Conservation (phyloP, 2,888 invertebrate species). For the Campoletis raptor region DNA sequence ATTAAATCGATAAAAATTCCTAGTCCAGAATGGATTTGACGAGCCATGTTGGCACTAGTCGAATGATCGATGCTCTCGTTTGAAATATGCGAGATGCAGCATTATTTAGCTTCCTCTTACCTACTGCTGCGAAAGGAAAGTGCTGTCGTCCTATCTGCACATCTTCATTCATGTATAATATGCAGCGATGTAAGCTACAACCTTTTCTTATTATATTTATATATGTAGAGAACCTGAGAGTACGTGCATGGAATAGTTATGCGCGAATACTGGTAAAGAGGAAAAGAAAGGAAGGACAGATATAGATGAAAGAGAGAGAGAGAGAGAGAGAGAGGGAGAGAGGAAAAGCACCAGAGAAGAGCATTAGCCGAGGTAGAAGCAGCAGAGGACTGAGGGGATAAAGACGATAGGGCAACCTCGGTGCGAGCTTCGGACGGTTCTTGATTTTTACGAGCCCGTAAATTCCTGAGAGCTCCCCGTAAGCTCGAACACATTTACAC, state of each 20-base stretch:
- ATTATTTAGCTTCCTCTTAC: constrained; percentile 46
- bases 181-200: constrained; percentile 30
- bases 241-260: constrained; percentile 65
- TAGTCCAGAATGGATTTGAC: not conserved
- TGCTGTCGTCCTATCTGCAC: constrained; percentile 60
- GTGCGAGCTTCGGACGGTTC: constrained; percentile 81
- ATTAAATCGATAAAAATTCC: not conserved
- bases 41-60: not conserved
- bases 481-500: constrained; percentile 59
- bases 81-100: constrained; percentile 21
- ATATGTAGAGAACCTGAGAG: constrained; percentile 36
- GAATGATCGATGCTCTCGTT: not conserved
- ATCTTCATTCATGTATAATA: constrained; percentile 55
- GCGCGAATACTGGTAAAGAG: constrained; percentile 41
- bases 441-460: constrained; percentile 85
- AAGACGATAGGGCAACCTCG: constrained; percentile 78
- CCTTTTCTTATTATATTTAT: constrained; percentile 29
- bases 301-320: constrained; percentile 25
- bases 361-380: constrained; percentile 51
- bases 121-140: constrained; percentile 51
- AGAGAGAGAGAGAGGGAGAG: constrained; percentile 12
- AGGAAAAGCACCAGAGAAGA: constrained; percentile 40
- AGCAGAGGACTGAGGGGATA: constrained; percentile 64
- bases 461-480: constrained; percentile 80
- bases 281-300: not conserved